Evolutionary conservation across 2,113 vertebrate species (phyloP).

Genomic region (Neoarius graeffei): DNA sequence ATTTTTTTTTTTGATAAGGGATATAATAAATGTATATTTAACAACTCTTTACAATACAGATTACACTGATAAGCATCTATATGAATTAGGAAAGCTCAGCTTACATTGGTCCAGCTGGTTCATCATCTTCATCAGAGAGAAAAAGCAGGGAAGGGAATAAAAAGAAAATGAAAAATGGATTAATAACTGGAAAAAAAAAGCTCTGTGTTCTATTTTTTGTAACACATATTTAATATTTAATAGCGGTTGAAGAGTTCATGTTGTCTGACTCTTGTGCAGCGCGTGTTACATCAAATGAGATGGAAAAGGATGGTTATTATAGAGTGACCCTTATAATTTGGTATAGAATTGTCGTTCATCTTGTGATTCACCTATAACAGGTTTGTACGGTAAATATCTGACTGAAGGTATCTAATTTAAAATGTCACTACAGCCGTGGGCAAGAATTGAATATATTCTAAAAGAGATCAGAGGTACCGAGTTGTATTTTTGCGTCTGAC

Average conservation of each 20-base stretch:
- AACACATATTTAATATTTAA: background rate
- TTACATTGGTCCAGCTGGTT: slow-evolving; percentile 96
- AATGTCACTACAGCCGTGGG: background rate
- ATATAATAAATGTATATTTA: too few species aligned
- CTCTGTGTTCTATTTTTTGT: background rate
- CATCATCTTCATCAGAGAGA: slow-evolving; percentile 80
- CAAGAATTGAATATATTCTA: background rate
- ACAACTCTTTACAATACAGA: background rate
- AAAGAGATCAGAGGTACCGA: background rate
- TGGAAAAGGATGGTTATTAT: background rate
- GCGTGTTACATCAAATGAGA: background rate
- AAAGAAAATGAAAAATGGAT: slow-evolving; percentile 56
- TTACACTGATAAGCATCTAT: background rate
- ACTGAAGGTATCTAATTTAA: background rate
- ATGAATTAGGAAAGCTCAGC: slow-evolving; percentile 48
- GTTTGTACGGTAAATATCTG: background rate
- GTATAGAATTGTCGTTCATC: background rate
- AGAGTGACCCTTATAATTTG: background rate
- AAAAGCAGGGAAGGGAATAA: slow-evolving; percentile 35
- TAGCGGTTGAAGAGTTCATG: background rate
- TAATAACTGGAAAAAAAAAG: background rate
- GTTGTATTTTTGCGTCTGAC: background rate
- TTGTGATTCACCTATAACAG: background rate
- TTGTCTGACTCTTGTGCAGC: background rate
- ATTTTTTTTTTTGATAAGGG: too few species aligned